phyloP scores from a whole-genome alignment of 2,113 vertebrate genomes.

The Oryzias javanicus region DNA sequence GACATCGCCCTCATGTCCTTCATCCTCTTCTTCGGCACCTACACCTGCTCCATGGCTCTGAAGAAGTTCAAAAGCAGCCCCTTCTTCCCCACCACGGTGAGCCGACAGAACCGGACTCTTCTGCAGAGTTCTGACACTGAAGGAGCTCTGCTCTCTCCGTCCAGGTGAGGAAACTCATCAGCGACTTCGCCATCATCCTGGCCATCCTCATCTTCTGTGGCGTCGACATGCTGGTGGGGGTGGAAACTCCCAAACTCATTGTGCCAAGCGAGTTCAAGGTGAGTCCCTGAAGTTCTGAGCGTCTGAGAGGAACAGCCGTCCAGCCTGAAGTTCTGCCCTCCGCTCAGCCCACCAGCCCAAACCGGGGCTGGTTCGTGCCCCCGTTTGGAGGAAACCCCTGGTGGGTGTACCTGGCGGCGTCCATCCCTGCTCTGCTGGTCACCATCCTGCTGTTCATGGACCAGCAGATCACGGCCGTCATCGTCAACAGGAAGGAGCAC shows the following conservation, averaged over 20 bases:
- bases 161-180: conserved; percentile 96
- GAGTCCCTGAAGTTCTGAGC: conserved; percentile 20
- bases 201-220: conserved; percentile 95
- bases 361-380: conserved; percentile 91
- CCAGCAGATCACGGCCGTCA: conserved; percentile 97
- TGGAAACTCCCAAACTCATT: conserved; percentile 95
- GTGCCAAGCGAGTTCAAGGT: conserved; percentile 99
- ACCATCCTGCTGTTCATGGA: conserved; percentile 99
- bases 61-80: conserved; percentile 98
- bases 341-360: conserved; percentile 88
- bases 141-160: neutral
- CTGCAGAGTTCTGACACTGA: neutral
- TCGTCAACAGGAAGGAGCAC: conserved; percentile 98
- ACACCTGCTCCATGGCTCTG: conserved; percentile 93
- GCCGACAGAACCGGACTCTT: conserved; percentile 26
- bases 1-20: conserved; percentile 97
- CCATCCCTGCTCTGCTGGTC: conserved; percentile 91
- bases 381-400: conserved; percentile 96
- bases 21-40: conserved; percentile 97
- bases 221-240: conserved; percentile 90
- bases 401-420: conserved; percentile 93
- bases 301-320: too few relatives aligned
- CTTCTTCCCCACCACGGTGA: conserved; percentile 95
- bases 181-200: conserved; percentile 97
- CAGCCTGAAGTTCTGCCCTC: conserved; percentile 5